A percentile compares a stretch with the other conserved stretches of the same genome.
These are phyloP conservation scores for Pocillopora verrucosa DNA, from an alignment of 64 coral and sea anemone species.

Conservation along the genomic window DNA sequence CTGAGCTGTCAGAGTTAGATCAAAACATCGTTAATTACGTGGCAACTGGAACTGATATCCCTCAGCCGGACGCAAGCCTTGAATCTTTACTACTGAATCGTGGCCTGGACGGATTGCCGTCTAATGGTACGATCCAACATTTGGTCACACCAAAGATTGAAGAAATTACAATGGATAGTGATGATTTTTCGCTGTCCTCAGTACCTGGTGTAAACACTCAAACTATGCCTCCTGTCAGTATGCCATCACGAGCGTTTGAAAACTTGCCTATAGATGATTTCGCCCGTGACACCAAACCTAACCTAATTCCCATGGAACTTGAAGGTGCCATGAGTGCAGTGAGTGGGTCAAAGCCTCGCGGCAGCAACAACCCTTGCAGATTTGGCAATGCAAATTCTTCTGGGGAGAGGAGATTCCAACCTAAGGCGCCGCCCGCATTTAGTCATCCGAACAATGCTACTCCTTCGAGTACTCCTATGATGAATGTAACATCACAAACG, in stretches of 20 bases:
- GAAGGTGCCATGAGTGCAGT: neutral
- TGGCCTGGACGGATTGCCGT: neutral
- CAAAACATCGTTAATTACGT: constrained; percentile 50
- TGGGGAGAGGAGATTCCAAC: neutral
- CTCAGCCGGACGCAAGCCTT: neutral
- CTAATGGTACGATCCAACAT: neutral
- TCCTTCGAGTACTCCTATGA: neutral
- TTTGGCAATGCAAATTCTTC: constrained; percentile 8
- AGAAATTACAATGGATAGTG: constrained; percentile 4
- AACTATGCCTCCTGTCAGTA: neutral
- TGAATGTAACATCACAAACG: neutral
- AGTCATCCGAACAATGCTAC: neutral
- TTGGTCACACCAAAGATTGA: constrained; percentile 44
- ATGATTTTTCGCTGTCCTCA: neutral
- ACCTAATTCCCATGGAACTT: neutral
- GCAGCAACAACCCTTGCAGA: constrained; percentile 26
- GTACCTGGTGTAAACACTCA: neutral
- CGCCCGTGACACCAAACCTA: constrained; percentile 1
- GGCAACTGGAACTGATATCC: constrained; percentile 13
- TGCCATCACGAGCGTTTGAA: neutral
- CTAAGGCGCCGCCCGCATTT: neutral
- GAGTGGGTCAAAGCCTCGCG: neutral
- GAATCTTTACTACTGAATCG: neutral
- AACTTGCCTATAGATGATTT: constrained; percentile 8
- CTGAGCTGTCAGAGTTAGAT: constrained; percentile 48